Percentiles rank a stretch among this genome's conserved stretches.
phyloP scores from a whole-genome alignment of 2,888 invertebrate genomes.

The Tachina lurida region DNA sequence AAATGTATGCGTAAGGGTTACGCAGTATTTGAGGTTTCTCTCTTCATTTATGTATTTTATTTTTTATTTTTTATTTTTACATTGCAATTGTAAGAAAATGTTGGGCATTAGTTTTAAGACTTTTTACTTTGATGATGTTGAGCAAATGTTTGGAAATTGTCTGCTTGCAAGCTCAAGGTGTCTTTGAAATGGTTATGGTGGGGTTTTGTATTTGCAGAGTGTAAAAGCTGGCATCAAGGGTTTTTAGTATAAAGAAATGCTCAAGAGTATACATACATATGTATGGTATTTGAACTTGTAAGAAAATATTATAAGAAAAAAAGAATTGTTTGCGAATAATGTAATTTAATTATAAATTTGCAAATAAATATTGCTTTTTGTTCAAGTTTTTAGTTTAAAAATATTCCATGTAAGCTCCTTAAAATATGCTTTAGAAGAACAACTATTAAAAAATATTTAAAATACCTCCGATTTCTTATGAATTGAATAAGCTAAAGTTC shows the following conservation, averaged over 20 bases:
- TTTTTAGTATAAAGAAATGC: background rate
- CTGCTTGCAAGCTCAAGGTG: background rate
- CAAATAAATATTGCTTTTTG: background rate
- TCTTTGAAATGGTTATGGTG: background rate
- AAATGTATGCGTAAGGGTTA: conserved; percentile 5
- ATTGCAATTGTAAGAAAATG: conserved; percentile 56
- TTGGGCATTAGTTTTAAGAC: conserved; percentile 59
- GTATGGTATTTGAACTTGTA: background rate
- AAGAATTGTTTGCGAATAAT: background rate
- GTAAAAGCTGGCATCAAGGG: background rate
- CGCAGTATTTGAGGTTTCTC: conserved; percentile 45
- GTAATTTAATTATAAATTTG: background rate
- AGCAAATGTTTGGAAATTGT: conserved; percentile 33
- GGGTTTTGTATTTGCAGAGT: background rate
- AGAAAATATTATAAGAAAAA: background rate
- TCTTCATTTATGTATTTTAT: conserved; percentile 1
- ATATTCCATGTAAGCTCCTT: too few species aligned
- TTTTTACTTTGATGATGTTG: conserved; percentile 65
- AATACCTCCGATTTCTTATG: too few species aligned
- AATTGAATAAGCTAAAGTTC: too few species aligned
- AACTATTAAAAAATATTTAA: too few species aligned
- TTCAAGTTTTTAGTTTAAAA: background rate
- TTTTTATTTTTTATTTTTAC: conserved; percentile 13
- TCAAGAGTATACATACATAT: background rate
- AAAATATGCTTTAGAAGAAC: background rate